Conservation (phyloP, 2,797 vertebrate genomes). For the Fistularia tabacaria region DNA sequence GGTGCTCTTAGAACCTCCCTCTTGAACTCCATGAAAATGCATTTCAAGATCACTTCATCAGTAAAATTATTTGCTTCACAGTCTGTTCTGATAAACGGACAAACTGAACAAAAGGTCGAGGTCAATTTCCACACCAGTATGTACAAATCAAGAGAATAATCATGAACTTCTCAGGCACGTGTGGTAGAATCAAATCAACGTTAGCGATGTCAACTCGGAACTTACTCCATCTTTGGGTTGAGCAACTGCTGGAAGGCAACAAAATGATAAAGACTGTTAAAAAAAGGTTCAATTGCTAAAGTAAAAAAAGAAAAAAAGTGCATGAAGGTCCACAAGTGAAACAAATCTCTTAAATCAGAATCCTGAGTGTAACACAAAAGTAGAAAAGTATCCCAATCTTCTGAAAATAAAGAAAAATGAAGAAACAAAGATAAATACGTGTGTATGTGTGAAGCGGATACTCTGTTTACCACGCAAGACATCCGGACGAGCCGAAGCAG, state of each 20-base stretch:
- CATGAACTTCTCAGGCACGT: slow-evolving; percentile 68
- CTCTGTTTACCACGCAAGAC: too few relatives aligned
- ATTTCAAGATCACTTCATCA: slow-evolving; percentile 17
- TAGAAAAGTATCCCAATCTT: slow-evolving; percentile 8
- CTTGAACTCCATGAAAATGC: slow-evolving; percentile 1
- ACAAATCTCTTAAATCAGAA: slow-evolving; percentile 37
- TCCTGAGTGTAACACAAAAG: slow-evolving; percentile 30
- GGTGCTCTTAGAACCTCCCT: slow-evolving; percentile 2
- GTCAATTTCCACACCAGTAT: slow-evolving; percentile 28
- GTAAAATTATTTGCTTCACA: slow-evolving; percentile 18
- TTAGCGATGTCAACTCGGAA: slow-evolving; percentile 34
- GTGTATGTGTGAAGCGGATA: too few relatives aligned
- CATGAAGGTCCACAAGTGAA: slow-evolving; percentile 21
- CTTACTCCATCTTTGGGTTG: slow-evolving; percentile 45
- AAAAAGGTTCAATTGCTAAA: slow-evolving; percentile 27
- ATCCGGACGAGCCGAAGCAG: too few relatives aligned
- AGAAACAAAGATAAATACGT: slow-evolving; percentile 17
- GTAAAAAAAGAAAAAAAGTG: slow-evolving; percentile 57
- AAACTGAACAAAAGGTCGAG: too few relatives aligned
- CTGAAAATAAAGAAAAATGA: slow-evolving; percentile 43
- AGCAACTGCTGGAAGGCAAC: slow-evolving; percentile 31
- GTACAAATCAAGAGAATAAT: slow-evolving; percentile 30
- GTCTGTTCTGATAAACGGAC: slow-evolving; percentile 3
- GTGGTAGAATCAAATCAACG: slow-evolving; percentile 69
- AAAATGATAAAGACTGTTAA: slow-evolving; percentile 19